Percentiles rank a stretch among this genome's conserved stretches.
Evolutionary conservation across 2,888 invertebrate species (phyloP).

Genomic region (Diarsia brunnea): DNA sequence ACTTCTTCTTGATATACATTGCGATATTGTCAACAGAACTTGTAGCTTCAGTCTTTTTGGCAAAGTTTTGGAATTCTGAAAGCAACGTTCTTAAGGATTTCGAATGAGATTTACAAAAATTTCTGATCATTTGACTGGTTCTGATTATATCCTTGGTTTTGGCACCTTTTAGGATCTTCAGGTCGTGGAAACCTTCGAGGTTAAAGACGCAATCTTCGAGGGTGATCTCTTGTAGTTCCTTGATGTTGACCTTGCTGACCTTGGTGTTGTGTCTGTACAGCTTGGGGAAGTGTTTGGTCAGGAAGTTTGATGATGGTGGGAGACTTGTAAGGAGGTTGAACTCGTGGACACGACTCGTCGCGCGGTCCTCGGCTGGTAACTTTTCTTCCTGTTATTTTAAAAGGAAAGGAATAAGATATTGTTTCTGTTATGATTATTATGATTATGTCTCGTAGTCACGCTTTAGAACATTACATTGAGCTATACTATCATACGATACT

Average conservation of each 20-base stretch:
- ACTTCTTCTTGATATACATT: slow-evolving; percentile 74
- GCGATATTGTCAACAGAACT: slow-evolving; percentile 74
- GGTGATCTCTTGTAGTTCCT: slow-evolving; percentile 62
- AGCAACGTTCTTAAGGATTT: slow-evolving; percentile 72
- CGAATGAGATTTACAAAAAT: slow-evolving; percentile 72
- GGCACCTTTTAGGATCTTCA: slow-evolving; percentile 67
- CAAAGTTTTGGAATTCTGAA: slow-evolving; percentile 72
- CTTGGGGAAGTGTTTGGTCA: slow-evolving; percentile 71
- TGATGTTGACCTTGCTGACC: slow-evolving; percentile 62
- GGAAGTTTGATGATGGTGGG: slow-evolving; percentile 75
- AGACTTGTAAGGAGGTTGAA: slow-evolving; percentile 73
- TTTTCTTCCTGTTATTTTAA: slow-evolving; percentile 75
- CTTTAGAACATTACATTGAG: background rate
- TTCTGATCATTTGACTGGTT: slow-evolving; percentile 76
- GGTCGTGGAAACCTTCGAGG: slow-evolving; percentile 71
- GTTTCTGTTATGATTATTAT: background rate
- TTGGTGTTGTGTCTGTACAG: slow-evolving; percentile 71
- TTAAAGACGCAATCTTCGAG: slow-evolving; percentile 71
- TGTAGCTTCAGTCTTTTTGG: slow-evolving; percentile 67
- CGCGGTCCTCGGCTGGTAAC: slow-evolving; percentile 70
- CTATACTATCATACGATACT: background rate
- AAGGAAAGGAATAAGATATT: background rate
- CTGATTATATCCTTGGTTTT: slow-evolving; percentile 73
- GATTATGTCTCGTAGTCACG: background rate
- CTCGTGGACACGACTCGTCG: slow-evolving; percentile 77